Evolutionary conservation across 2,797 vertebrate genomes (phyloP).

Genomic region (Gobionotothen gibberifrons): DNA sequence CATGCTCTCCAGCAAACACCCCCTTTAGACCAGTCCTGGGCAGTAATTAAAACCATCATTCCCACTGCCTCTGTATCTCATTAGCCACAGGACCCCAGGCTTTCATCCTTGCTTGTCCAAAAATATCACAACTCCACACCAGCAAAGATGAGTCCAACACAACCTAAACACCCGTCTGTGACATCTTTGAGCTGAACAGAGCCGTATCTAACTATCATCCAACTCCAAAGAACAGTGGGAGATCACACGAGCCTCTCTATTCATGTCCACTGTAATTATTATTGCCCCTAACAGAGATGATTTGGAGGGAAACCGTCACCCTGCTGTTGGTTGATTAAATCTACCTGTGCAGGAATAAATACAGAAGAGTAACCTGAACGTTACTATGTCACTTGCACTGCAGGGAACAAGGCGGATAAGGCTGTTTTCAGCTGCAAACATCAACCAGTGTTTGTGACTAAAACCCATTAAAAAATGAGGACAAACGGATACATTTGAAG

Average conservation of each 20-base stretch:
- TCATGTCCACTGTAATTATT: constrained; percentile 55
- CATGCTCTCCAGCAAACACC: constrained; percentile 86
- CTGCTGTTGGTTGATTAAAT: constrained; percentile 55
- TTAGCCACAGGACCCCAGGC: constrained; percentile 91
- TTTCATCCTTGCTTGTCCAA: constrained; percentile 94
- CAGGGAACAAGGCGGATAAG: constrained; percentile 28
- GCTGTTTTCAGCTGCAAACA: constrained; percentile 51
- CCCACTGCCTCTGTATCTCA: constrained; percentile 96
- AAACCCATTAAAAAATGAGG: constrained; percentile 65
- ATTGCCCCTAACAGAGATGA: constrained; percentile 47
- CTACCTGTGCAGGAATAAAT: constrained; percentile 49
- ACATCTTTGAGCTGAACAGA: constrained; percentile 62
- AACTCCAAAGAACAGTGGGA: constrained; percentile 59
- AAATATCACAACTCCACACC: constrained; percentile 80
- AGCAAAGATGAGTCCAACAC: constrained; percentile 61
- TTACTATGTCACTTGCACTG: constrained; percentile 33
- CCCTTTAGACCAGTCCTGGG: constrained; percentile 89
- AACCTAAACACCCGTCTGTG: constrained; percentile 61
- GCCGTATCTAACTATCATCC: constrained; percentile 55
- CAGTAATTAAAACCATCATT: constrained; percentile 99
- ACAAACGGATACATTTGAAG: constrained; percentile 73
- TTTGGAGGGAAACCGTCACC: constrained; percentile 43
- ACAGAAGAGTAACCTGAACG: constrained; percentile 13
- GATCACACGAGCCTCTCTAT: constrained; percentile 52
- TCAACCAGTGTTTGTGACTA: constrained; percentile 50